phyloP scores from a whole-genome alignment of 2,888 invertebrate species.

The Microplitis deprimator region DNA sequence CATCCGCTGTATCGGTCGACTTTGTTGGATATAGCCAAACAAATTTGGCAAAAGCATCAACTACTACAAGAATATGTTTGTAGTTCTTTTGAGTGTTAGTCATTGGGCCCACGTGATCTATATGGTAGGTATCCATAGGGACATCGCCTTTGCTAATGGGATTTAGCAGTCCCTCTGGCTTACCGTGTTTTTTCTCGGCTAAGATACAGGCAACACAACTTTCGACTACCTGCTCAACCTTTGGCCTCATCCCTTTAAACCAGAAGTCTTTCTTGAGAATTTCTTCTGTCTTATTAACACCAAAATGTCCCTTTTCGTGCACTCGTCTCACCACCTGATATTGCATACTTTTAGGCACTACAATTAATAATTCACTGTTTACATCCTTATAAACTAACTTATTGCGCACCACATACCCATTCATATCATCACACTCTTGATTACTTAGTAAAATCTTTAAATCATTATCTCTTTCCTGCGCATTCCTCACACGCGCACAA shows the following conservation, averaged over 20 bases:
- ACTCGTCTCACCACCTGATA: not conserved
- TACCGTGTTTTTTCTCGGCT: not conserved
- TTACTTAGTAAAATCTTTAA: not conserved
- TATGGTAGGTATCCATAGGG: conserved; percentile 39
- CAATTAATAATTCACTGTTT: not conserved
- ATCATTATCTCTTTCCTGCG: not conserved
- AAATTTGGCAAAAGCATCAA: conserved; percentile 42
- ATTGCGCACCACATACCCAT: not conserved
- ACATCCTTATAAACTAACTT: not conserved
- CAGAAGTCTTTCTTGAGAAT: not conserved
- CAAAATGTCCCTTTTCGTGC: not conserved
- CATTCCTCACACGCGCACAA: not conserved
- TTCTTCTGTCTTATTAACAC: not conserved
- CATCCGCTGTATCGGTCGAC: conserved; percentile 35
- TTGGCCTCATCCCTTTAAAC: not conserved
- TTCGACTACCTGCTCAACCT: not conserved
- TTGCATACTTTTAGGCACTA: not conserved
- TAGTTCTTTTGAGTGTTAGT: conserved; percentile 30
- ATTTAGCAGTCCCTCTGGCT: not conserved
- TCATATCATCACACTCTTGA: not conserved
- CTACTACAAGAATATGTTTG: conserved; percentile 37
- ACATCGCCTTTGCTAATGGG: conserved; percentile 25
- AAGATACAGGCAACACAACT: not conserved
- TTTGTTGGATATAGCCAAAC: conserved; percentile 34
- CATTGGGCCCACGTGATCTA: conserved; percentile 34